Percentiles rank a stretch among this genome's conserved stretches.
phyloP scores from a whole-genome alignment of 2,113 vertebrate genomes.

The Sinocyclocheilus anophthalmus region DNA sequence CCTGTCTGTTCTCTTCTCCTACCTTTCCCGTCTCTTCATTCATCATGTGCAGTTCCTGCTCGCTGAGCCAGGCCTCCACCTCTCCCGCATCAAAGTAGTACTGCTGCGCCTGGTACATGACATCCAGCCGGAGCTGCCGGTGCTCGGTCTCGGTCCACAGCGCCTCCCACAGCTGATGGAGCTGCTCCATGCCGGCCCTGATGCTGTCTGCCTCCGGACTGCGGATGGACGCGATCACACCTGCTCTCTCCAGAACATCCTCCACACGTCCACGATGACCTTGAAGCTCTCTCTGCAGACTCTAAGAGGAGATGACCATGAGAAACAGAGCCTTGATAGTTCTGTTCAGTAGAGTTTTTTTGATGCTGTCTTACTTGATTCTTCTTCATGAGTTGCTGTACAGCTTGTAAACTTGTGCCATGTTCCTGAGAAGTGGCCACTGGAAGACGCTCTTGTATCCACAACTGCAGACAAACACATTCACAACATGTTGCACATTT shows the following conservation, averaged over 20 bases:
- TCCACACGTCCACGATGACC: constrained; percentile 81
- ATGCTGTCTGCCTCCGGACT: constrained; percentile 82
- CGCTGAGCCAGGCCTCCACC: constrained; percentile 92
- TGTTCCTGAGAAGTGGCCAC: constrained; percentile 83
- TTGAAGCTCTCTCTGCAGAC: constrained; percentile 87
- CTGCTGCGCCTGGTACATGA: constrained; percentile 91
- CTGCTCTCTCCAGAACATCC: constrained; percentile 85
- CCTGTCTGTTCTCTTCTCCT: constrained; percentile 39
- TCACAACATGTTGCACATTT: background rate
- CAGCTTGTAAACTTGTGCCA: constrained; percentile 83
- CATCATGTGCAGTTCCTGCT: constrained; percentile 95
- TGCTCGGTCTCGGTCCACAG: constrained; percentile 83
- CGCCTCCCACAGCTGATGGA: constrained; percentile 80
- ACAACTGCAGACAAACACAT: constrained; percentile 72
- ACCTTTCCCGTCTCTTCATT: constrained; percentile 95
- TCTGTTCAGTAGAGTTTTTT: background rate
- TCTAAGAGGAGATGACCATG: constrained; percentile 66
- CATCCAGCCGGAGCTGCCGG: constrained; percentile 84
- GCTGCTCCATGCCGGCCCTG: constrained; percentile 77
- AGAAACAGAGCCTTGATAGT: background rate
- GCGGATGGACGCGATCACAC: constrained; percentile 79
- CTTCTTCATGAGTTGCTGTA: constrained; percentile 93
- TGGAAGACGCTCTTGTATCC: constrained; percentile 88
- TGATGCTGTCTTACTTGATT: constrained; percentile 80
- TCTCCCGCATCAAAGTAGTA: constrained; percentile 90